Base-by-base conservation (phyloP, 37 sponge, comb jelly and placozoan species). In the Aphrocallistes beatrix region DNA sequence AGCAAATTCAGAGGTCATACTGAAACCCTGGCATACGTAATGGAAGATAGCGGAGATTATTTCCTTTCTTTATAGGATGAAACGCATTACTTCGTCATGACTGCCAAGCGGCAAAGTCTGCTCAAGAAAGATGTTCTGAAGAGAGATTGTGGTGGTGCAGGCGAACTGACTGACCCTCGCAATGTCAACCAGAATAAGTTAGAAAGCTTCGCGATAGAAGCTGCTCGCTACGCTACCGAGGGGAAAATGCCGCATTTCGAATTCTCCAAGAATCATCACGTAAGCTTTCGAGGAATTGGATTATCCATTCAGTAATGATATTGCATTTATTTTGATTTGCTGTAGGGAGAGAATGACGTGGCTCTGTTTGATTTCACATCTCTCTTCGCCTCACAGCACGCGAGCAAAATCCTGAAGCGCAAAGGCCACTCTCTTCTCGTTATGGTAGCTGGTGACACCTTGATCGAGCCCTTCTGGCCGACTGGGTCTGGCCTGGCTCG, bases 31-130 rank as follows among this genome's bases (percentile, higher is more conserved):
- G n/a, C n/a, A n/a, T n/a, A n/a, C n/a, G n/a, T n/a, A n/a, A n/a
- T n/a, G n/a, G n/a, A n/a, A n/a, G n/a, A n/a, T n/a, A n/a, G n/a
- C n/a, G n/a, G n/a, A n/a, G n/a, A n/a, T n/a, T n/a, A n/a, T n/a
- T n/a, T n/a, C n/a, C n/a, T n/a, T 60, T 25, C n/a, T 60, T 19
- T 21, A 8, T 60, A 60, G 82, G 96, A 98, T 48, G 96, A 98
- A 82, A 98, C 99, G 0, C 99, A 98, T 51, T 98, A 98, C 89
- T 98, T 95, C 86, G 94, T 98, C 17, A 98, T 98, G 99, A 98
- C 99, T 0, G 96, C 99, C 0, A 94, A 95, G 90, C 93, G 95
- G 83, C 86, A 93, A n/a, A 95, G 96, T 51, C 87, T 98, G 34
- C 86, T 93, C 23, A 83, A 37, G 39, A 98, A 98, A 38, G 94